A percentile compares a stretch with the other conserved stretches of the same genome.
Conservation (phyloP, 2,888 invertebrate genomes). For the Ptilodon capucinus region DNA sequence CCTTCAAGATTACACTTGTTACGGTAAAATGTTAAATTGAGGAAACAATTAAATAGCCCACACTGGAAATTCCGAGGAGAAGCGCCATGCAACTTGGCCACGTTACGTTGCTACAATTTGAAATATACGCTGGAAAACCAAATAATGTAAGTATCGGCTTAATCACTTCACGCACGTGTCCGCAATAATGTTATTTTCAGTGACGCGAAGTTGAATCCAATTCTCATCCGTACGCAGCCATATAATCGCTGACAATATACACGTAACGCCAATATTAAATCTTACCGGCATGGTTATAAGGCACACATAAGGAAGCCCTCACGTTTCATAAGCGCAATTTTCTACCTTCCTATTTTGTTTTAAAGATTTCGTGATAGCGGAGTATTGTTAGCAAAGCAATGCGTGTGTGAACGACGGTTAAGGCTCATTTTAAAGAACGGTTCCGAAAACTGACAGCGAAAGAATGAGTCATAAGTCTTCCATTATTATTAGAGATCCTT, state of each 20-base stretch:
- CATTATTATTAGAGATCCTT: constrained; percentile 42
- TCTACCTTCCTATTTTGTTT: constrained; percentile 21
- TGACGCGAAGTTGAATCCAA: constrained; percentile 67
- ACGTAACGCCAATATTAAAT: constrained; percentile 61
- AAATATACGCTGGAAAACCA: constrained; percentile 26
- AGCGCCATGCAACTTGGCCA: neutral
- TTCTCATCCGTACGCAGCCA: constrained; percentile 67
- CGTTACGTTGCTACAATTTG: constrained; percentile 6
- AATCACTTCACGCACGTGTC: constrained; percentile 62
- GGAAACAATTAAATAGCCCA: constrained; percentile 43
- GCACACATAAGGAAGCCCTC: constrained; percentile 28
- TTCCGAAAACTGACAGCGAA: constrained; percentile 42
- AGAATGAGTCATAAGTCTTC: constrained; percentile 53
- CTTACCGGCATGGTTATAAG: constrained; percentile 57
- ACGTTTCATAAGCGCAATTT: constrained; percentile 18
- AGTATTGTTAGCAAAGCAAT: constrained; percentile 37
- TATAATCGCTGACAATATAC: constrained; percentile 54
- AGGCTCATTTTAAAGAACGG: constrained; percentile 37
- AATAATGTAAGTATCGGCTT: constrained; percentile 45
- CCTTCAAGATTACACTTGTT: constrained; percentile 33
- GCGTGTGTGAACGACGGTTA: constrained; percentile 41
- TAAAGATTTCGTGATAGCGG: constrained; percentile 27
- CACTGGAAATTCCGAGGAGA: constrained; percentile 25
- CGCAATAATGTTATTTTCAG: constrained; percentile 64
- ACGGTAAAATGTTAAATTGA: constrained; percentile 33